phyloP scores from a whole-genome alignment of 2,888 invertebrate genomes.

The Entomobrya multifasciata region DNA sequence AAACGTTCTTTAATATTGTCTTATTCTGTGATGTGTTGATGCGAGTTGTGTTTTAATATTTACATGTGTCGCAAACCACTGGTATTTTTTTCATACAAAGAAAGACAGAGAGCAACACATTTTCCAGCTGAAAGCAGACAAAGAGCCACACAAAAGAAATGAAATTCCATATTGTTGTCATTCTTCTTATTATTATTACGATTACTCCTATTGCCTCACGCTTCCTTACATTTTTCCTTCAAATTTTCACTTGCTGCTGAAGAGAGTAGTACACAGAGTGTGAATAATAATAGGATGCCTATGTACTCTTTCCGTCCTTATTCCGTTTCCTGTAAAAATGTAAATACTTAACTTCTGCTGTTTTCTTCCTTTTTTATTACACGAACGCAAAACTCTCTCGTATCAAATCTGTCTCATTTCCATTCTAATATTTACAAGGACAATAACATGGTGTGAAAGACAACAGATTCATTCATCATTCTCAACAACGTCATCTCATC shows the following conservation, averaged over 20 bases:
- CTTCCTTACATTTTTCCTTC: constrained; percentile 26
- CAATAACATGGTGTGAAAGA: neutral
- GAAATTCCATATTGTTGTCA: neutral
- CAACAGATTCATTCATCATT: neutral
- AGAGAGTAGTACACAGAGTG: neutral
- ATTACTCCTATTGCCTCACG: constrained; percentile 1
- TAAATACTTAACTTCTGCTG: neutral
- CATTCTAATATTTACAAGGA: no score
- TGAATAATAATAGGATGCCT: neutral
- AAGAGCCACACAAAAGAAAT: neutral
- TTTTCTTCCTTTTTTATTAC: neutral
- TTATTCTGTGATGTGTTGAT: neutral
- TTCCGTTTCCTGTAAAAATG: neutral
- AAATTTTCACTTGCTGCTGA: no score
- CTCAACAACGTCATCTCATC: neutral
- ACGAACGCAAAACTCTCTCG: neutral
- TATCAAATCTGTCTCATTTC: no score
- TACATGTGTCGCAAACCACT: neutral
- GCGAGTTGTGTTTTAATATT: neutral
- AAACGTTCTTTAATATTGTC: neutral
- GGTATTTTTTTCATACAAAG: neutral
- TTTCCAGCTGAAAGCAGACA: neutral
- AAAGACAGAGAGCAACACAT: neutral
- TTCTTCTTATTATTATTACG: neutral
- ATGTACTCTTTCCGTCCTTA: neutral